A percentile compares a stretch with the other conserved stretches of the same genome.
Evolutionary conservation across 2,797 vertebrate genomes (phyloP).

Genomic region (Centroberyx gerrardi): DNA sequence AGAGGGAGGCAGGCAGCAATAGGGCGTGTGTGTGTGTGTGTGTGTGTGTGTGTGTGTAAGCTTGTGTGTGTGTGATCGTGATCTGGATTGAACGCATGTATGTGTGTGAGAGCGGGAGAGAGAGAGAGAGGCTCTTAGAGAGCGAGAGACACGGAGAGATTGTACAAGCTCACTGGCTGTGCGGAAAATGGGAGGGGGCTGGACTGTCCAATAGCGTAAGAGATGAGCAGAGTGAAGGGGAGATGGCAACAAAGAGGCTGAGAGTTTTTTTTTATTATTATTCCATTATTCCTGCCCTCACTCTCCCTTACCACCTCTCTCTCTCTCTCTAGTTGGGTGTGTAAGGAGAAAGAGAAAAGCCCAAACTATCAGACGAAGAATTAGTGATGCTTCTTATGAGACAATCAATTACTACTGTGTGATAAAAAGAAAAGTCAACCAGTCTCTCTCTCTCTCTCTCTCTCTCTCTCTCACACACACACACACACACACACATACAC

Average conservation of each 20-base stretch:
- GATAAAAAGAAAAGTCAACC: conserved; percentile 9
- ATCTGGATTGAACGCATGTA: conserved; percentile 58
- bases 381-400: conserved; percentile 11
- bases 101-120: conserved; percentile 36
- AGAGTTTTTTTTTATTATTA: conserved; percentile 32
- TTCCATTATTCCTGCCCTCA: conserved; percentile 30
- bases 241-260: conserved; percentile 78
- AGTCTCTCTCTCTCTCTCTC: conserved; percentile 2
- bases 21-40: conserved; percentile 43
- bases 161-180: conserved; percentile 75
- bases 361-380: conserved; percentile 40
- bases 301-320: conserved; percentile 37
- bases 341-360: conserved; percentile 32
- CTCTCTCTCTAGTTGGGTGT: conserved; percentile 5
- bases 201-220: conserved; percentile 66
- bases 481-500: neutral
- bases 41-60: conserved; percentile 36
- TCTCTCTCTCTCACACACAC: conserved; percentile 1
- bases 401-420: neutral
- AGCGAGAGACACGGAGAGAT: conserved; percentile 63
- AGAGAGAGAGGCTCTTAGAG: conserved; percentile 34
- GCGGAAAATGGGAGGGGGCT: conserved; percentile 75
- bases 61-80: conserved; percentile 28
- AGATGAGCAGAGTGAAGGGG: conserved; percentile 68
- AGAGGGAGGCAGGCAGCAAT: conserved; percentile 24